These are phyloP conservation scores for Crossocerus cetratus DNA, from an alignment of 2,888 invertebrate genomes.

Conservation along the genomic window DNA sequence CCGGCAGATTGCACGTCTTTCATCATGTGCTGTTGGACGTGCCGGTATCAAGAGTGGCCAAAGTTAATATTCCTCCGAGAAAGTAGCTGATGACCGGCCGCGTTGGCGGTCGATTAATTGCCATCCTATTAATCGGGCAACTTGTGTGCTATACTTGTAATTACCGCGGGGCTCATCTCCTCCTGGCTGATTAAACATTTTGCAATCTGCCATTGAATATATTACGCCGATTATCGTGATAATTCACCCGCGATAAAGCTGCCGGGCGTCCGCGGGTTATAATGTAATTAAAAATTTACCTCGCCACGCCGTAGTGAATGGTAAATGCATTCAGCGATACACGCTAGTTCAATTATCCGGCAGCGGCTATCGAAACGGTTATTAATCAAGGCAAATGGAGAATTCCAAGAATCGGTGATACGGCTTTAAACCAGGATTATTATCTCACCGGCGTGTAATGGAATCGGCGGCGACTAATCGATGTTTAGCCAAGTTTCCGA, in stretches of 20 bases:
- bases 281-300: too few species aligned
- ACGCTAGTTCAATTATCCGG: too few species aligned
- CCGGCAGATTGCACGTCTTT: slow-evolving; percentile 62
- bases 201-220: too few species aligned
- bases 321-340: background rate
- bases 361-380: too few species aligned
- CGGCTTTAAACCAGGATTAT: slow-evolving; percentile 46
- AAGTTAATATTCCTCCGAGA: slow-evolving; percentile 62
- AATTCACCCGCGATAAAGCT: too few species aligned
- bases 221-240: too few species aligned
- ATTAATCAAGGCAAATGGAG: too few species aligned
- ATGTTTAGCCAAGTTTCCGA: slow-evolving; percentile 27
- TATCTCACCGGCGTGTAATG: slow-evolving; percentile 21
- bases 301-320: too few species aligned
- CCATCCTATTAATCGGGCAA: slow-evolving; percentile 47
- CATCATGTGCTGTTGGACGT: slow-evolving; percentile 56
- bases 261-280: too few species aligned
- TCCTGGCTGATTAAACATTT: too few species aligned
- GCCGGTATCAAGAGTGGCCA: slow-evolving; percentile 57
- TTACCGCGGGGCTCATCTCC: too few species aligned
- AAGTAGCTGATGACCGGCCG: slow-evolving; percentile 51
- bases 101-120: slow-evolving; percentile 62
- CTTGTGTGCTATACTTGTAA: background rate
- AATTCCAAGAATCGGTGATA: background rate
- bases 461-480: slow-evolving; percentile 8